These are phyloP conservation scores for Steinernema carpocapsae DNA, from an alignment of 2,888 invertebrate genomes.

Conservation along the genomic window DNA sequence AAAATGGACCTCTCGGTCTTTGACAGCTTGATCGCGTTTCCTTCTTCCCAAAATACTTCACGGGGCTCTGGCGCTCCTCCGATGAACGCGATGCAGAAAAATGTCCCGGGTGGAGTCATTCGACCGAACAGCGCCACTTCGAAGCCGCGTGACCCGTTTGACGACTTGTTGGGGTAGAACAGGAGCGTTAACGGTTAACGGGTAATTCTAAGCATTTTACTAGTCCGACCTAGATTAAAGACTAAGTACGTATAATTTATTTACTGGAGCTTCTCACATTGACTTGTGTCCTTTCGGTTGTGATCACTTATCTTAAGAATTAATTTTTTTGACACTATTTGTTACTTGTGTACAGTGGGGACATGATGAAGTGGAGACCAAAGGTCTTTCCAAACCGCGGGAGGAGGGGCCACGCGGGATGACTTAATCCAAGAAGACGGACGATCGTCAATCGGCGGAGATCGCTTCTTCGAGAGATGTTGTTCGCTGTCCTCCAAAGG, in stretches of 20 bases:
- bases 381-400: not conserved
- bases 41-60: not conserved
- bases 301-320: no score
- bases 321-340: no score
- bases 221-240: not conserved
- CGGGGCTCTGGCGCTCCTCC: not conserved
- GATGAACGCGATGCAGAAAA: conserved; percentile 10
- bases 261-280: not conserved
- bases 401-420: not conserved
- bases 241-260: not conserved
- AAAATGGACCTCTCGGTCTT: conserved; percentile 2
- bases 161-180: conserved; percentile 36
- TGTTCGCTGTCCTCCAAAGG: conserved; percentile 21
- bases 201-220: not conserved
- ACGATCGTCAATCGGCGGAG: not conserved
- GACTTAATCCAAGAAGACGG: not conserved
- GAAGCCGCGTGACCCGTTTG: conserved; percentile 37
- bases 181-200: not conserved
- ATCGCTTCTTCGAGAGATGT: not conserved
- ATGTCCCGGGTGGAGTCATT: not conserved
- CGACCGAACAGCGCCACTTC: not conserved
- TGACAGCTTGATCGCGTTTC: conserved; percentile 11
- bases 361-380: not conserved
- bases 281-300: not conserved
- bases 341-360: no score